These are phyloP conservation scores for Malthinus seriepunctatus DNA, from an alignment of 2,888 invertebrate genomes.

Conservation along the genomic window DNA sequence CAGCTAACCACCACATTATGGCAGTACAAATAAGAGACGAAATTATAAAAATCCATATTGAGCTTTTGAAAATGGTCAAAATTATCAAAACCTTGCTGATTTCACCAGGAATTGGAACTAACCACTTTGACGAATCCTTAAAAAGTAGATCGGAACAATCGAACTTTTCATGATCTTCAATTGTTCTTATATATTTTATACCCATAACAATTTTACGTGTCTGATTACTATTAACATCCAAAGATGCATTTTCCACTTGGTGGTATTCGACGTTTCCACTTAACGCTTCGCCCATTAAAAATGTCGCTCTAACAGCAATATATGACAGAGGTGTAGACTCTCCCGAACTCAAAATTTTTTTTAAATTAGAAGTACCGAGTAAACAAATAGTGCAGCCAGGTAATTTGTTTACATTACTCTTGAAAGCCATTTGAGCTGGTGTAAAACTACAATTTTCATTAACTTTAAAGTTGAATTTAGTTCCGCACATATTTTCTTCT, in stretches of 20 bases:
- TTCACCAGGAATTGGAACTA: not conserved
- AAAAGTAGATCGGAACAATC: not conserved
- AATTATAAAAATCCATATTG: not conserved
- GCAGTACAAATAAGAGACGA: not conserved
- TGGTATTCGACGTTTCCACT: not conserved
- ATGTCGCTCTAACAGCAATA: not conserved
- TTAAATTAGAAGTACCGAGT: not conserved
- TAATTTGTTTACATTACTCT: not conserved
- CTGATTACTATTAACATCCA: not conserved
- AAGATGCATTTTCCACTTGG: not conserved
- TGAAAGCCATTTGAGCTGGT: not conserved
- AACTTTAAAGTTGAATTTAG: not conserved
- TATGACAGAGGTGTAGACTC: not conserved
- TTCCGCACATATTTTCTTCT: constrained; percentile 2
- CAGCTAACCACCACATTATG: not conserved
- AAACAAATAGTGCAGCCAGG: not conserved
- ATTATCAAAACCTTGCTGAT: not conserved
- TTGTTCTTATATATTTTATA: not conserved
- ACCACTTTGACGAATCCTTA: not conserved
- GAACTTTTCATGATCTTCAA: not conserved
- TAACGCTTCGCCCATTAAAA: not conserved
- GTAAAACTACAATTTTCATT: not conserved
- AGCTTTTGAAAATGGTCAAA: not conserved
- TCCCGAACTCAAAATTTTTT: not conserved
- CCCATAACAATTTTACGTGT: not conserved